Base-by-base conservation (phyloP, 2,797 vertebrate species). In the Selene dorsalis region DNA sequence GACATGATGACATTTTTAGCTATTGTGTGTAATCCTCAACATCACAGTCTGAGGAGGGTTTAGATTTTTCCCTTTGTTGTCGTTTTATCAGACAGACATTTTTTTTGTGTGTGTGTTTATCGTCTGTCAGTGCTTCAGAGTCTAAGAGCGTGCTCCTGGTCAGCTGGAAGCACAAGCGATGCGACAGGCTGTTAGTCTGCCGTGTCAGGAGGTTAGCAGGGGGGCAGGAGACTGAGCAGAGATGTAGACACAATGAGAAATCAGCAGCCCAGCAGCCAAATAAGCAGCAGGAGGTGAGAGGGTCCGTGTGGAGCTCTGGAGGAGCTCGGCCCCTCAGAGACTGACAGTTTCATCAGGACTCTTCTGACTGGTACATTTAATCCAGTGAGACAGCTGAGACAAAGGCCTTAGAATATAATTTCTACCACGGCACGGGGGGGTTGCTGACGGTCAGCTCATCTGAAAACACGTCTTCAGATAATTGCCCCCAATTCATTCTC, bases 191-290 rank as follows among this genome's bases (percentile, higher is more conserved):
- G 86, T 77, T 79, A 60, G 75, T 81, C 63, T 61, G 77, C 26
- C 17, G 48, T 60, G 80, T 66, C 74, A 22, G 69, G 17, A 41
- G 85, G 73, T 82, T 38, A 61, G 79, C 26, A 38, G 70, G 70
- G 71, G 69, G 73, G 61, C 26, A 32, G 35, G 63, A 5, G n/a
- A 39, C 64, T 47, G 68, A 75, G 69, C 12, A 1, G 67, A 61
- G 73, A 75, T 56, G 68, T 18, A 65, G 72, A 77, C 70, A 55
- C 24, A 28, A 67, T 48, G 69, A 82, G 47, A 77, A 73, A 76
- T 66, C 75, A 78, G 62, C 67, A 82, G 77, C 55, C 65, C 10
- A 35, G 73, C 66, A 69, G 82, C 69, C 67, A 74, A 74, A 84
- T 41, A 76, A 80, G 10, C 68, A 81, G 69, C 57, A 1, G 69